These are phyloP conservation scores for Xiphophorus hellerii DNA, from an alignment of 2,113 vertebrate genomes.

Conservation along the genomic window DNA sequence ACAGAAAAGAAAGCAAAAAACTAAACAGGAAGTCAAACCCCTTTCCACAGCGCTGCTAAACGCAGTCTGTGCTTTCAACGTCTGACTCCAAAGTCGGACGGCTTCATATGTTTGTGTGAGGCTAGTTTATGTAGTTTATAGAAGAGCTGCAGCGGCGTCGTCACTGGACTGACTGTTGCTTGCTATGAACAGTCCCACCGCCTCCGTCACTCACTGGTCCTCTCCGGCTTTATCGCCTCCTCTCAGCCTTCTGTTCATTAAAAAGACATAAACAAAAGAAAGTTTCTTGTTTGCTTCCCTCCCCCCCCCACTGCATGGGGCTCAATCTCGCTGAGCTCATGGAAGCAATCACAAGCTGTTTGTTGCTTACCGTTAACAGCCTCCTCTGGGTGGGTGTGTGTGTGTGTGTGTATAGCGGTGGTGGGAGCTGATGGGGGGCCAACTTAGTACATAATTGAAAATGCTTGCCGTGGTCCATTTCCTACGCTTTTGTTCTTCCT, in stretches of 20 bases:
- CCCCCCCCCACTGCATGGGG: conserved; percentile 18
- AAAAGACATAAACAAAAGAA: conserved; percentile 57
- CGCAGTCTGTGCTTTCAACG: background rate
- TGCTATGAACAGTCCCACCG: conserved; percentile 4
- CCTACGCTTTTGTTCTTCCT: conserved; percentile 68
- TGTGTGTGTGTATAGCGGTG: no score
- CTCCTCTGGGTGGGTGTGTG: conserved; percentile 12
- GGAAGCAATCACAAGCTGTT: conserved; percentile 63
- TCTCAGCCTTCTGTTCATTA: conserved; percentile 62
- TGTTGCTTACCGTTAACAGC: conserved; percentile 70
- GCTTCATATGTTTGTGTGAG: background rate
- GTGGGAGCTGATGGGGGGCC: conserved; percentile 26
- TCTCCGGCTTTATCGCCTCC: conserved; percentile 54
- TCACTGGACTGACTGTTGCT: conserved; percentile 21
- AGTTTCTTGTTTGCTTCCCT: conserved; percentile 19
- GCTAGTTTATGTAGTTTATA: background rate
- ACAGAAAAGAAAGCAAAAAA: no score
- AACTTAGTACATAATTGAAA: conserved; percentile 76
- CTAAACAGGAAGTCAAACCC: no score
- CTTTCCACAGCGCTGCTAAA: no score
- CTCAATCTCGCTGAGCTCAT: conserved; percentile 55
- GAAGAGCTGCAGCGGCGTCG: background rate
- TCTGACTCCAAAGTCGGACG: background rate
- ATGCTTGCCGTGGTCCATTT: conserved; percentile 73
- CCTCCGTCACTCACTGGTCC: conserved; percentile 32